Evolutionary conservation across 1,140 invertebrate species (phyloP), one percentile per base, ranked within the genome.

Genomic region (Chymomyza costata): DNA sequence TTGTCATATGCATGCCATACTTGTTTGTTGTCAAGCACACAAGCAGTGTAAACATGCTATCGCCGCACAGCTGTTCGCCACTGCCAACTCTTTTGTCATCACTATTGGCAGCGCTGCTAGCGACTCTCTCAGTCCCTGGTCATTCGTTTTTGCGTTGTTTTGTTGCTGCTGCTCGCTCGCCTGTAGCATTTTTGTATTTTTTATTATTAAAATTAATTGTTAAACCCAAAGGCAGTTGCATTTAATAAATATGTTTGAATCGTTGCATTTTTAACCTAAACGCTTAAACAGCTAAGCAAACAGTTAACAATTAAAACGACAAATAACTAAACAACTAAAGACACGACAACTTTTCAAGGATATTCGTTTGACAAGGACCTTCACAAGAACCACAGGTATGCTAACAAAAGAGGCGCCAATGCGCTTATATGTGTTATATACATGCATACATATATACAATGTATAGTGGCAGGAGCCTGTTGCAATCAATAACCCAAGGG

Each of bases 401-500:
- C 30, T 38, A 39, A 41, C 17, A 38, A 56, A 55, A 55, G 55
- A 45, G 55, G 52, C 57, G 57, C 57, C 57, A 60, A 60, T 55
- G 39, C 18, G n/a, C 28, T 17, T 44, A 10, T 34, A 11, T 52
- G 7, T 25, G 19, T n/a, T 17, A 17, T 32, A 31, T 35, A 10
- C 31, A 7, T 31, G 16, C 0, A 8, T 31, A 44, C 14, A n/a
- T 19, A 1, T 38, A 38, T 13, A 28, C n/a, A n/a, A n/a, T n/a
- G n/a, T n/a, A n/a, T n/a, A n/a, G n/a, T n/a, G n/a, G n/a, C n/a
- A n/a, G 13, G 28, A 44, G 50, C 58, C 50, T 55, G 58, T 55
- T 65, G 52, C 60, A 65, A 65, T 65, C 61, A 65, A 65, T 65
- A 65, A 43, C 21, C n/a, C n/a, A n/a, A n/a, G n/a, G n/a, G n/a